A percentile compares a stretch with the other conserved stretches of the same genome.
Conservation (phyloP, 2,797 vertebrate genomes). For the Alca torda region DNA sequence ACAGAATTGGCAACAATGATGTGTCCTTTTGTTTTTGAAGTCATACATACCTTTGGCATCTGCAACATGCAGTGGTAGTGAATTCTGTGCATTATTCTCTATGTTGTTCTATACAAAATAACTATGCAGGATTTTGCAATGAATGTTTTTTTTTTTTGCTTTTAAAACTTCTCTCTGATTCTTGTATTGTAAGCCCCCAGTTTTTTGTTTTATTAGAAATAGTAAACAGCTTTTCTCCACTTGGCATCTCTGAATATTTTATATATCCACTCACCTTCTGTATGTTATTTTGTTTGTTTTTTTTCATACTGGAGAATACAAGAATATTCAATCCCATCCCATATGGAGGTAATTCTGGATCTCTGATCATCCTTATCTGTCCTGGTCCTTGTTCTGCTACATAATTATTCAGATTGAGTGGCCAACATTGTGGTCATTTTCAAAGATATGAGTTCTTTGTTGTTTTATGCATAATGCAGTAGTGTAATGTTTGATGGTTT, state of each 20-base stretch:
- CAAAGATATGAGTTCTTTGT: neutral
- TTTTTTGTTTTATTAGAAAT: neutral
- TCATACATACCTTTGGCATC: neutral
- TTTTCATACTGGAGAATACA: neutral
- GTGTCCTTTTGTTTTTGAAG: neutral
- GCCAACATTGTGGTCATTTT: neutral
- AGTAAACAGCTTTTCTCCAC: neutral
- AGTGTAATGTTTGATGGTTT: neutral
- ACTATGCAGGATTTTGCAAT: neutral
- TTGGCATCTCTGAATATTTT: neutral
- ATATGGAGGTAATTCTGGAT: neutral
- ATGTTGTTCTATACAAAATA: neutral
- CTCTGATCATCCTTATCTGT: neutral
- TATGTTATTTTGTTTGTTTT: neutral
- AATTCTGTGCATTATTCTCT: neutral
- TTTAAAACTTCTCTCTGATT: neutral
- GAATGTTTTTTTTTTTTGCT: accelerated
- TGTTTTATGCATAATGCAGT: neutral
- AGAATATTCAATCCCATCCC: neutral
- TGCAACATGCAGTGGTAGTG: neutral
- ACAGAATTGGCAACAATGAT: neutral
- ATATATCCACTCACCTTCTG: neutral
- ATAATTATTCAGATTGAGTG: neutral
- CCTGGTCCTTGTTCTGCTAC: neutral
- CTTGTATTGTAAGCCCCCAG: neutral